A percentile compares a stretch with the other conserved stretches of the same genome.
Evolutionary conservation across 2,113 vertebrate genomes (phyloP).

Genomic region (Lophotis ruficrista): DNA sequence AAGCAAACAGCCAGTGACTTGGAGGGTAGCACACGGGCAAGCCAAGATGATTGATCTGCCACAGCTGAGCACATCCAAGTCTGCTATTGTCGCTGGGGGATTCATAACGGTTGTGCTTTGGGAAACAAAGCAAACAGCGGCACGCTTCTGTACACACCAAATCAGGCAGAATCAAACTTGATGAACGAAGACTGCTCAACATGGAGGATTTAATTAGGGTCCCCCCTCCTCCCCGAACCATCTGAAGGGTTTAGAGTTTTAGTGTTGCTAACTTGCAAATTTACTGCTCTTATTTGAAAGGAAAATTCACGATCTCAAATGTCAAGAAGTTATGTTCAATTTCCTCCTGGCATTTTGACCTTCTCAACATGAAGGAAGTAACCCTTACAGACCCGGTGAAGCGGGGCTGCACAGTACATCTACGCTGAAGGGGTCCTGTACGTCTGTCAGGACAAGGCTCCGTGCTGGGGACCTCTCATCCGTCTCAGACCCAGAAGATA

Average conservation of each 20-base stretch:
- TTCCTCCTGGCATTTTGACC: conserved; percentile 53
- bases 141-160: neutral
- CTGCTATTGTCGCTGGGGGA: neutral
- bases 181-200: neutral
- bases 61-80: neutral
- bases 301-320: conserved; percentile 44
- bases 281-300: conserved; percentile 3
- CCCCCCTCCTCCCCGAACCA: neutral
- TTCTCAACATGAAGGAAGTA: conserved; percentile 35
- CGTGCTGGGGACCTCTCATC: neutral
- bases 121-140: conserved; percentile 18
- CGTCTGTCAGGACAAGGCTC: neutral
- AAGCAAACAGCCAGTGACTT: neutral
- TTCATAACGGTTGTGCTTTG: neutral
- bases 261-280: conserved; percentile 34
- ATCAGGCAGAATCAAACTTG: conserved; percentile 11
- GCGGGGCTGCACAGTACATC: neutral
- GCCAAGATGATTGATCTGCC: neutral
- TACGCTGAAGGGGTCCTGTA: neutral
- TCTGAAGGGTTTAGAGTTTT: conserved; percentile 29
- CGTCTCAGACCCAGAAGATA: neutral
- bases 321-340: conserved; percentile 58
- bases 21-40: neutral
- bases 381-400: conserved; percentile 4
- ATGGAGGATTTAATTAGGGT: conserved; percentile 1